Evolutionary conservation across 1,140 invertebrate species (phyloP), one percentile per base, ranked within the genome.

Genomic region (Papilio xuthus): DNA sequence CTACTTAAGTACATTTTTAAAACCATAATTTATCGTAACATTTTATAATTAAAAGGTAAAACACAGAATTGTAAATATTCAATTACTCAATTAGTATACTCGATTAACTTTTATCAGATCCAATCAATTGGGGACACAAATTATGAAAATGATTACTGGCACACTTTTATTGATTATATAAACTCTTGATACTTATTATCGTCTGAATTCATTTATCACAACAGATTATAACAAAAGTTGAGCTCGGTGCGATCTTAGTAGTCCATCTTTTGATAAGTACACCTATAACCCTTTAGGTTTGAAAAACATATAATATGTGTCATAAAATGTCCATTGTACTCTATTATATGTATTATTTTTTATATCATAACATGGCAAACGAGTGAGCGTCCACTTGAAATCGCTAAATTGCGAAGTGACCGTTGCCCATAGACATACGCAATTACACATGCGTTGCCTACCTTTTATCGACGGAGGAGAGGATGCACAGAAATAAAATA

Each of bases 91-190:
- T 53, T 53, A 53, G n/a, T 53, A n/a, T 53, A 9, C 50, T 20
- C 50, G 50, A 53, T 20, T 53, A 7, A 53, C 20, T 53, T 53
- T 60, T 60, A 60, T 26, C 56, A 60, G 10, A 60, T 26, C 20
- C 23, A 60, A 26, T 60, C 23, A 60, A 60, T 60, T 60, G 23
- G 56, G 20, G 9, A n/a, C 56, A 60, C 50, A 53, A 53, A 53
- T 60, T 60, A 60, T 60, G 20, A 60, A 60, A 60, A 60, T n/a
- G 15, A 53, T 60, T 60, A 23, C 56, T 26, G 56, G 13, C 56
- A 26, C 56, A 53, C 50, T 53, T 60, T 60, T 60, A 26, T 26
- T 26, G 2, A 60, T 60, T 60, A 60, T 26, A 23, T 60, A 60
- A 60, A 60, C 56, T 26, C 13, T 20, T 56, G 20, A 60, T 60